Conservation (phyloP, 2,797 vertebrate genomes). For the Pristis pectinata region DNA sequence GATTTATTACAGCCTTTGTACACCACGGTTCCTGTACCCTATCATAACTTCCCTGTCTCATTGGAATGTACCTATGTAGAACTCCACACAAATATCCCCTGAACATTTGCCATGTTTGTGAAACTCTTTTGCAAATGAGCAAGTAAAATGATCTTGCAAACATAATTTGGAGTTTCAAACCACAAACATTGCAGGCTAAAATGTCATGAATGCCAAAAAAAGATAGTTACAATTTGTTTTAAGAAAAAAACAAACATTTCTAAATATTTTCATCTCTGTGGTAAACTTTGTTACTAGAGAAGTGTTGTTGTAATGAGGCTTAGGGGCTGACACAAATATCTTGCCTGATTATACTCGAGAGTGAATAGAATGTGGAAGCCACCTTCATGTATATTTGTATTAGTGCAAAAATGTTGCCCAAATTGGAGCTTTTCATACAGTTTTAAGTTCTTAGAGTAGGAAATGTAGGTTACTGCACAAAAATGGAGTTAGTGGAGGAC, state of each 20-base stretch:
- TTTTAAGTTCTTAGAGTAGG: neutral
- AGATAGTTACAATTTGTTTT: neutral
- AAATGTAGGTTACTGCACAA: neutral
- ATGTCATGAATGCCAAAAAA: neutral
- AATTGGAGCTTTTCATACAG: neutral
- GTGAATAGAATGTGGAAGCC: neutral
- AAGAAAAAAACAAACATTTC: neutral
- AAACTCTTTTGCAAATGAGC: neutral
- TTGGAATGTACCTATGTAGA: too few relatives aligned
- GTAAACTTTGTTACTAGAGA: neutral
- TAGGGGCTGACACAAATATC: too few relatives aligned
- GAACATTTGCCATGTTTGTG: too few relatives aligned
- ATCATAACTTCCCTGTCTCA: too few relatives aligned
- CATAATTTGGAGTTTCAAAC: neutral
- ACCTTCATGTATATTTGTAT: neutral
- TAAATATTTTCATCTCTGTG: neutral
- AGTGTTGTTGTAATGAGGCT: neutral
- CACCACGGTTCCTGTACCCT: too few relatives aligned
- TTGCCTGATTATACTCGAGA: neutral
- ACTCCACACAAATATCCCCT: too few relatives aligned
- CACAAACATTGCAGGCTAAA: neutral
- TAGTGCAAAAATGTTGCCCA: neutral
- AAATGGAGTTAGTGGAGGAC: neutral
- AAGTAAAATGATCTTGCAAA: neutral
- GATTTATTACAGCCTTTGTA: too few relatives aligned